A percentile compares a stretch with the other conserved stretches of the same genome.
These are phyloP conservation scores for Chymomyza amoena DNA, from an alignment of 2,888 invertebrate genomes.

Conservation along the genomic window DNA sequence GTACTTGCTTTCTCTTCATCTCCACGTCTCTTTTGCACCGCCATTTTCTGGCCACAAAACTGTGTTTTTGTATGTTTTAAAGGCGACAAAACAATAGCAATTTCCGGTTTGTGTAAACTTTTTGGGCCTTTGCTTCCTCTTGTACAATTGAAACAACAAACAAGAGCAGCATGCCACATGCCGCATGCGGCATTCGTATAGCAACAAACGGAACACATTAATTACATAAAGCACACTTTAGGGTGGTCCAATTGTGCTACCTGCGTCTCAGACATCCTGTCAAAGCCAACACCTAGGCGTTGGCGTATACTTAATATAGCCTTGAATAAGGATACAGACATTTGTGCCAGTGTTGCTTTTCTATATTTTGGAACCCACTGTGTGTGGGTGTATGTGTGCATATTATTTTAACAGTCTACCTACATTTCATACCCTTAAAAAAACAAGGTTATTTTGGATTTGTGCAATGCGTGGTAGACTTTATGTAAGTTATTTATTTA, in stretches of 20 bases:
- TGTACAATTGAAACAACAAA: constrained; percentile 6
- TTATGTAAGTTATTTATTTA: not conserved
- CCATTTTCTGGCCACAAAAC: constrained; percentile 15
- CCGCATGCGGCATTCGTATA: not conserved
- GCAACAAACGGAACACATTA: constrained; percentile 51
- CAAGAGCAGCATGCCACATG: not conserved
- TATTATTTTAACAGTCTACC: constrained; percentile 14
- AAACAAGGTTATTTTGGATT: too few species aligned
- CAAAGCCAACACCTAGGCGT: constrained; percentile 38
- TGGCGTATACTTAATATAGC: constrained; percentile 36
- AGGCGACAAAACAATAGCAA: constrained; percentile 61
- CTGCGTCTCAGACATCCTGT: not conserved
- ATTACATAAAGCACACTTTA: constrained; percentile 47
- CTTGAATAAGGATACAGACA: constrained; percentile 17
- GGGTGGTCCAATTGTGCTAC: not conserved
- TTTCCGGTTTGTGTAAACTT: constrained; percentile 54
- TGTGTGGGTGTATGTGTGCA: constrained; percentile 36
- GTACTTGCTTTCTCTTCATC: too few species aligned
- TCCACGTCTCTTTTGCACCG: not conserved
- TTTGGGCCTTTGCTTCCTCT: constrained; percentile 38
- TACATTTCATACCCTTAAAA: constrained; percentile 13
- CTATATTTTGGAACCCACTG: constrained; percentile 17
- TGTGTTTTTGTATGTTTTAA: constrained; percentile 35
- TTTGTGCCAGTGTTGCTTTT: constrained; percentile 22
- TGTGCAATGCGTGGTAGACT: not conserved